phyloP scores from a whole-genome alignment of 2,888 invertebrate genomes.

The Trichopria drosophilae region DNA sequence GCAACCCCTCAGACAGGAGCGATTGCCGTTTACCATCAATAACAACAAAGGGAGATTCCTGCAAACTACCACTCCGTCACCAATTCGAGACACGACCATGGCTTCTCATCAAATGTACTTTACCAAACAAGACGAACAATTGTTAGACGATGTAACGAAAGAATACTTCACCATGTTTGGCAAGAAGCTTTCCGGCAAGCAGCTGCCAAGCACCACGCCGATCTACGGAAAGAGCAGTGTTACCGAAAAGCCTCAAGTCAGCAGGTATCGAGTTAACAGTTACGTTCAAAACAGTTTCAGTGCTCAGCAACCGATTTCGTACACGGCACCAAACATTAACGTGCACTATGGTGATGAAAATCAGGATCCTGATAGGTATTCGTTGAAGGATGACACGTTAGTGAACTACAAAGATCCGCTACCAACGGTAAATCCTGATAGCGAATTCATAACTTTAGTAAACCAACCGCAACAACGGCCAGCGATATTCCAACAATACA shows the following conservation, averaged over 20 bases:
- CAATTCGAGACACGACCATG: slow-evolving; percentile 60
- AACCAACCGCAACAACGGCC: slow-evolving; percentile 36
- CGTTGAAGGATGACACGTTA: slow-evolving; percentile 69
- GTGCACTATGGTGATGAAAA: slow-evolving; percentile 62
- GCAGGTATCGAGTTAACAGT: slow-evolving; percentile 37
- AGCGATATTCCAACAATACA: slow-evolving; percentile 33
- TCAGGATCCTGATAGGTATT: slow-evolving; percentile 56
- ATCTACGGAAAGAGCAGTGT: slow-evolving; percentile 49
- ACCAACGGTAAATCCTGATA: slow-evolving; percentile 71
- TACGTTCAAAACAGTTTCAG: slow-evolving; percentile 41
- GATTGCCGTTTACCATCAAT: not conserved
- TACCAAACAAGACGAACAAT: slow-evolving; percentile 69
- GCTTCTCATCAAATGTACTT: slow-evolving; percentile 68
- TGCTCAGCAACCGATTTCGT: slow-evolving; percentile 36
- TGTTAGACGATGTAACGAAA: slow-evolving; percentile 73
- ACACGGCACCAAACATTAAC: slow-evolving; percentile 58
- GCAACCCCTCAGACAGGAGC: slow-evolving; percentile 25
- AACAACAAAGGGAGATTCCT: slow-evolving; percentile 19
- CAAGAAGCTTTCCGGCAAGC: slow-evolving; percentile 65
- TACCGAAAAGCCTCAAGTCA: slow-evolving; percentile 46
- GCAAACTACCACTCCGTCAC: slow-evolving; percentile 49
- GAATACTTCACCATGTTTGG: slow-evolving; percentile 77
- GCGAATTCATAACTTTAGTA: slow-evolving; percentile 64
- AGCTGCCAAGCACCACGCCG: slow-evolving; percentile 59
- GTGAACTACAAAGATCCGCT: slow-evolving; percentile 73